Evolutionary conservation across 2,113 vertebrate genomes (phyloP), one percentile per base, ranked within the genome.

Genomic region (Pandion haliaetus): DNA sequence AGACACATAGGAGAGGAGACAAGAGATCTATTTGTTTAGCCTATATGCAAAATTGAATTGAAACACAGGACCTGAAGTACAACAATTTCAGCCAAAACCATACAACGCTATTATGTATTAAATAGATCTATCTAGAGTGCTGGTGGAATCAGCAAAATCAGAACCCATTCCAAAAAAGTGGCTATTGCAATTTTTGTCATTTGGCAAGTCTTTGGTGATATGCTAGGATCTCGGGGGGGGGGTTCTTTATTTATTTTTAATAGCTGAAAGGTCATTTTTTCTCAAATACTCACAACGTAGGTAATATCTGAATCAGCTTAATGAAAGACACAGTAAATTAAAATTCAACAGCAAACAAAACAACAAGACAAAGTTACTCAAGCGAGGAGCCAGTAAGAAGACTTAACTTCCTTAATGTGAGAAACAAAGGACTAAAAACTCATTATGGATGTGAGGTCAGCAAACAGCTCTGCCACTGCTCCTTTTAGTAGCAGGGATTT

Each of bases 181-280:
- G 2, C 15, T 45, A 12, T 19, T 38, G 25, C 8, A 70, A 1
- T 62, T 61, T 80, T 73, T 79, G 3, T 59, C 8, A 62, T 54
- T 80, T 93, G 12, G 6, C n/a, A 70, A 49, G 15, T 58, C 32
- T 81, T 92, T 50, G 13, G 25, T 0, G 5, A 25, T 15, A 14
- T 0, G 0, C 42, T 32, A 71, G 23, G 8, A 45, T 65, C 7
- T 47, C 31, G 11, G 36, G n/a, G n/a, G n/a, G n/a, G n/a, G n/a
- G 2, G 1, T 2, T 20, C 8, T 72, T 25, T 36, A 5, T 70
- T 78, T 70, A 1, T 12, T 73, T 49, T 79, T 38, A 20, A 31
- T 32, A 16, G 4, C 1, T 6, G 36, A 78, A 79, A 61, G 5
- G 8, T 18, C 6, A 6, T 38, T 58, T 72, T 78, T 69, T 47